These are phyloP conservation scores for Dicyrtomina minuta DNA, from an alignment of 2,888 invertebrate genomes.

Conservation along the genomic window DNA sequence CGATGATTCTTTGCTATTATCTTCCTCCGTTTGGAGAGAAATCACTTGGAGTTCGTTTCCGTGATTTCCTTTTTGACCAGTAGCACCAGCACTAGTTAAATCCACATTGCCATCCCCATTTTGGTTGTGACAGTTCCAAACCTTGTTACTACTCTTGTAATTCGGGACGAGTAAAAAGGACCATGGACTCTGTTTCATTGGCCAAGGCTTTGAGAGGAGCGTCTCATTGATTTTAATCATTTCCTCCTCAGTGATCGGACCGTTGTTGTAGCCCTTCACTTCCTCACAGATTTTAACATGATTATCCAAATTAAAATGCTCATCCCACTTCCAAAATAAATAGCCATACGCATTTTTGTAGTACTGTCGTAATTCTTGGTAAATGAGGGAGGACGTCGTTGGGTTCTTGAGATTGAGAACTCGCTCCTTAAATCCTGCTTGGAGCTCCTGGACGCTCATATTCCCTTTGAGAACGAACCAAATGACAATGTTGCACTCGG, in stretches of 20 bases:
- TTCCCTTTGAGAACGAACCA: constrained; percentile 28
- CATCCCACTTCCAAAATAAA: constrained; percentile 38
- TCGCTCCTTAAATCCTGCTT: constrained; percentile 11
- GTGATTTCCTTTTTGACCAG: no score
- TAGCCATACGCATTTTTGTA: constrained; percentile 22
- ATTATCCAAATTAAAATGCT: constrained; percentile 19
- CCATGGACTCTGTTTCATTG: constrained; percentile 30
- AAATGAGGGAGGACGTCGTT: background rate
- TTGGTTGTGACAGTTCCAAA: no score
- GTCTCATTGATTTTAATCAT: constrained; percentile 29
- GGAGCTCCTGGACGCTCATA: constrained; percentile 10
- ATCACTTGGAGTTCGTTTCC: no score
- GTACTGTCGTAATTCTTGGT: constrained; percentile 35
- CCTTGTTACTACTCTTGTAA: no score
- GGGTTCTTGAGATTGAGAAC: constrained; percentile 8
- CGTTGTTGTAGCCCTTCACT: background rate
- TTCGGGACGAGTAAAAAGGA: constrained; percentile 30
- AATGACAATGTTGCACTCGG: constrained; percentile 33
- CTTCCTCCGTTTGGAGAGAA: no score
- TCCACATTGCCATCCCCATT: no score
- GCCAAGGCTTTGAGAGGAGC: constrained; percentile 20
- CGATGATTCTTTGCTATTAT: no score
- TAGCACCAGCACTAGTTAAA: no score
- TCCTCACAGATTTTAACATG: constrained; percentile 30
- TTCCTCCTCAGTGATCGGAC: constrained; percentile 14